Evolutionary conservation across 2,888 invertebrate genomes (phyloP).

Genomic region (Neuroscelio doddi): DNA sequence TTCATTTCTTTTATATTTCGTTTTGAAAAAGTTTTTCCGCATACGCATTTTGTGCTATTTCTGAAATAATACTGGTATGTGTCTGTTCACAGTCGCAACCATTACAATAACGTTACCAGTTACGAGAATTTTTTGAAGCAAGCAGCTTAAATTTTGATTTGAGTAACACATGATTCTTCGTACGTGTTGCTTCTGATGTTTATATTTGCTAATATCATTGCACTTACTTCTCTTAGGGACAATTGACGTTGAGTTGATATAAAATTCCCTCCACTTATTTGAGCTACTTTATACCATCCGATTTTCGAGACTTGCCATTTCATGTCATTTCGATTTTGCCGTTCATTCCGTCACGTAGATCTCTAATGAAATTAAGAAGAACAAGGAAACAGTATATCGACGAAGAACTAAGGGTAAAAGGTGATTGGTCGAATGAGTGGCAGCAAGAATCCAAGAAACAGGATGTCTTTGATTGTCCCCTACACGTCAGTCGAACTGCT

Average conservation of each 20-base stretch:
- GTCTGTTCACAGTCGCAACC: too few relatives aligned
- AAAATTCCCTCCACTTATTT: slow-evolving; percentile 30
- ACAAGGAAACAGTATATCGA: slow-evolving; percentile 40
- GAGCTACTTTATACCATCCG: slow-evolving; percentile 26
- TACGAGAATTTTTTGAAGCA: too few relatives aligned
- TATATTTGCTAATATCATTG: too few relatives aligned
- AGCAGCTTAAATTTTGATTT: too few relatives aligned
- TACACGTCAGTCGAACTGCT: slow-evolving; percentile 46
- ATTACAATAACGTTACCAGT: too few relatives aligned
- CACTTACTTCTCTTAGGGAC: too few relatives aligned
- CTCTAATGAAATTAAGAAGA: slow-evolving; percentile 52
- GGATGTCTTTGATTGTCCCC: slow-evolving; percentile 52
- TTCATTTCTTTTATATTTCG: too few relatives aligned
- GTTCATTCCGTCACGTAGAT: slow-evolving; percentile 34
- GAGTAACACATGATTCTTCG: too few relatives aligned
- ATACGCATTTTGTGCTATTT: too few relatives aligned
- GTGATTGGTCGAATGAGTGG: slow-evolving; percentile 37
- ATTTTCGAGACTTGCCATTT: slow-evolving; percentile 35
- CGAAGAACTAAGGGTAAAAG: slow-evolving; percentile 15
- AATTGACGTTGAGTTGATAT: slow-evolving; percentile 36
- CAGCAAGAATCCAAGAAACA: slow-evolving; percentile 44
- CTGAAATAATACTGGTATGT: too few relatives aligned
- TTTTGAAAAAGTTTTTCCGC: too few relatives aligned
- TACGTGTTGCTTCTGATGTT: too few relatives aligned
- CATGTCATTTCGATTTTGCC: slow-evolving; percentile 4